phyloP scores from a whole-genome alignment of 2,888 invertebrate species.

The Octodonta nipae region DNA sequence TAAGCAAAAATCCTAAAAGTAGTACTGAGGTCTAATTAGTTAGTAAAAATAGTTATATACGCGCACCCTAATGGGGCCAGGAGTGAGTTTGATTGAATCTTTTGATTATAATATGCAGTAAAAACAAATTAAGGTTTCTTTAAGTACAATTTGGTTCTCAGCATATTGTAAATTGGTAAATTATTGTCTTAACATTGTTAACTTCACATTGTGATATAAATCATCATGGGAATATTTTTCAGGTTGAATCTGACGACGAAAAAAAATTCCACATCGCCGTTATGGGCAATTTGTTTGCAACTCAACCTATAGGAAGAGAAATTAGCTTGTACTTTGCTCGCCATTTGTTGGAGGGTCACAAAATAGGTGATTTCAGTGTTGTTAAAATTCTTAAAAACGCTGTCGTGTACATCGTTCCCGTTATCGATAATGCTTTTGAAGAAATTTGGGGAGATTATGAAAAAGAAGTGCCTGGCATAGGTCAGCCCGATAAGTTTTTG shows the following conservation, averaged over 20 bases:
- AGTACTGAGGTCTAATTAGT: too few relatives aligned
- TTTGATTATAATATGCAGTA: too few relatives aligned
- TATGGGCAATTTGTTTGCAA: conserved; percentile 69
- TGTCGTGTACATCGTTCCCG: conserved; percentile 69
- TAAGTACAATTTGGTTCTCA: too few relatives aligned
- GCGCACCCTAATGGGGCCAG: too few relatives aligned
- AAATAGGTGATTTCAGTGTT: conserved; percentile 51
- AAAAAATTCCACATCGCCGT: conserved; percentile 70
- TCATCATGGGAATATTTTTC: conserved; percentile 5
- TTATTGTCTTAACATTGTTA: conserved; percentile 4
- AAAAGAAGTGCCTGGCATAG: conserved; percentile 27
- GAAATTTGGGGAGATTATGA: conserved; percentile 33
- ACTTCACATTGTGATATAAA: conserved; percentile 3
- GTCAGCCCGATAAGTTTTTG: conserved; percentile 21
- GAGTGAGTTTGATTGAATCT: too few relatives aligned
- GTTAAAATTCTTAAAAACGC: conserved; percentile 51
- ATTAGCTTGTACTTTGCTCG: conserved; percentile 67
- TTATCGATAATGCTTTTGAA: conserved; percentile 45
- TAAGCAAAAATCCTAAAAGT: too few relatives aligned
- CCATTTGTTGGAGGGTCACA: conserved; percentile 61
- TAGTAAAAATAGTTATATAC: too few relatives aligned
- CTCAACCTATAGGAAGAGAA: conserved; percentile 75
- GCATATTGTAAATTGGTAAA: too few relatives aligned
- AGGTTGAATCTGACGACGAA: conserved; percentile 42
- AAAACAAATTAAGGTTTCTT: too few relatives aligned